These are phyloP conservation scores for Dendrophyllia cribrosa DNA, from an alignment of 64 coral and sea anemone species.

Conservation along the genomic window DNA sequence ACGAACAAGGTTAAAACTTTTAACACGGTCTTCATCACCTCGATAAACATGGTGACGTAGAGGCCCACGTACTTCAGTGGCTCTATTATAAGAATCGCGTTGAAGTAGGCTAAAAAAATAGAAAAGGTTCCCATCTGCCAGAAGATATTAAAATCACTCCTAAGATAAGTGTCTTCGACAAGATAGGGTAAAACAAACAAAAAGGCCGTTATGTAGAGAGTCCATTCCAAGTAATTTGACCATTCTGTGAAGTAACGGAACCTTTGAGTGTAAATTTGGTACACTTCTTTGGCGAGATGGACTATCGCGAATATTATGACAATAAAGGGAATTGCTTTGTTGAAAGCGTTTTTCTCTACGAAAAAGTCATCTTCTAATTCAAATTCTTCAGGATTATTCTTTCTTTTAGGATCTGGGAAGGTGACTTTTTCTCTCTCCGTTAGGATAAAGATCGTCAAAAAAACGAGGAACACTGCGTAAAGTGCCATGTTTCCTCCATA, in stretches of 20 bases:
- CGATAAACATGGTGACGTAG: slow-evolving; percentile 77
- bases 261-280: slow-evolving; percentile 65
- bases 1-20: slow-evolving; percentile 60
- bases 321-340: slow-evolving; percentile 9
- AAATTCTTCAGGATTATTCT: not conserved
- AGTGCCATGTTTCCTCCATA: slow-evolving; percentile 30
- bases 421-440: slow-evolving; percentile 16
- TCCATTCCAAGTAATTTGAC: slow-evolving; percentile 62
- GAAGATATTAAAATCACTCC: slow-evolving; percentile 5
- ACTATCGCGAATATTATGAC: slow-evolving; percentile 15
- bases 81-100: slow-evolving; percentile 60
- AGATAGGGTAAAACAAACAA: slow-evolving; percentile 64
- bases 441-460: slow-evolving; percentile 38
- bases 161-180: not conserved
- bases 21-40: slow-evolving; percentile 62
- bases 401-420: not conserved
- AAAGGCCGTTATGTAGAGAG: slow-evolving; percentile 42
- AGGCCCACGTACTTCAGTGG: slow-evolving; percentile 39
- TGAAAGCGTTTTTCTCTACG: slow-evolving; percentile 17
- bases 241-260: slow-evolving; percentile 56
- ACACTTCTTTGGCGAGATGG: slow-evolving; percentile 58
- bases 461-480: slow-evolving; percentile 41
- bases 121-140: slow-evolving; percentile 65
- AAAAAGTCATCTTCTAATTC: not conserved
- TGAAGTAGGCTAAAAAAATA: slow-evolving; percentile 56